Conservation (phyloP, 2,113 vertebrate genomes). For the Azemiops feae region DNA sequence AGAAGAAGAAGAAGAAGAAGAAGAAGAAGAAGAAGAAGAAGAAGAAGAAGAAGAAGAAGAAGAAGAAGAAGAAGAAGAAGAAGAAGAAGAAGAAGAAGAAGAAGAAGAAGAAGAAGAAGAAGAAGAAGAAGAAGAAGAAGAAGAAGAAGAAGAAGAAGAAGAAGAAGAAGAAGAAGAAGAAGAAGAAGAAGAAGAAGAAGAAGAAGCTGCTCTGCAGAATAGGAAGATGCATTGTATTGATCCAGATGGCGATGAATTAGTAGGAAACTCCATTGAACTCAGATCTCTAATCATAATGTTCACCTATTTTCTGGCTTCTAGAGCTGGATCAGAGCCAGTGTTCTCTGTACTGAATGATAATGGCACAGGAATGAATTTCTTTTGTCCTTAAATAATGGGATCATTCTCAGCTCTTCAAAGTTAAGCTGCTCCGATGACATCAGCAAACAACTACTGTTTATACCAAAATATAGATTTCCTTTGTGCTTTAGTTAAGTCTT, state of each 20-base stretch:
- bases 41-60: too few species aligned
- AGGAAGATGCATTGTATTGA: not conserved
- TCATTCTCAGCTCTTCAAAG: slow-evolving; percentile 50
- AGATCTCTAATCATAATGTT: not conserved
- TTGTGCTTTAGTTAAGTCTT: slow-evolving; percentile 69
- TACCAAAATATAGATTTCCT: slow-evolving; percentile 74
- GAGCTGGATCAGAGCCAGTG: not conserved
- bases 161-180: too few species aligned
- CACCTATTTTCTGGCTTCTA: not conserved
- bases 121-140: too few species aligned
- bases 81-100: fast-evolving
- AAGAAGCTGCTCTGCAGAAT: too few species aligned
- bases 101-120: too few species aligned
- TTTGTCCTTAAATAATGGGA: slow-evolving; percentile 44
- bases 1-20: too few species aligned
- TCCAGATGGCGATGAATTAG: not conserved
- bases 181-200: fast-evolving
- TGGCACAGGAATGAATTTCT: not conserved
- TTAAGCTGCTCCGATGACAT: slow-evolving; percentile 48
- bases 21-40: too few species aligned
- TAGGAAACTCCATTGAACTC: not conserved
- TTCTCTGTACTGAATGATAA: slow-evolving; percentile 35
- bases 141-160: fast-evolving
- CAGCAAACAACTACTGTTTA: slow-evolving; percentile 69
- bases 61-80: too few species aligned